Percentiles rank a stretch among this genome's conserved stretches.
These are phyloP conservation scores for Clunio marinus DNA, from an alignment of 2,888 invertebrate genomes.

Conservation along the genomic window DNA sequence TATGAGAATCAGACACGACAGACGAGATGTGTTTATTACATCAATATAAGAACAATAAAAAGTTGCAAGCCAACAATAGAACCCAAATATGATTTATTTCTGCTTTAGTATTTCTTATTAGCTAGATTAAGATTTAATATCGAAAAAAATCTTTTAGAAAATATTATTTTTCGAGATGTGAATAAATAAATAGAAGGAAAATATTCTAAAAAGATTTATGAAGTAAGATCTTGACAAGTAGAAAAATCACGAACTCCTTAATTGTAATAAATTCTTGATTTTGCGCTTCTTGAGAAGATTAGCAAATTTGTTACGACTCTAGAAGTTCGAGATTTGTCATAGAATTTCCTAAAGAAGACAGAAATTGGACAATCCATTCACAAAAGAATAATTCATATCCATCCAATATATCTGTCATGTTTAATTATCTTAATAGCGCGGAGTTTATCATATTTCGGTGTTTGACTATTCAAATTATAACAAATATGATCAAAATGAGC, in stretches of 20 bases:
- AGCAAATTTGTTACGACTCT: background rate
- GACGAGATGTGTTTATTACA: background rate
- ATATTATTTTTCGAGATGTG: background rate
- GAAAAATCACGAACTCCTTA: background rate
- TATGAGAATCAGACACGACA: too few species aligned
- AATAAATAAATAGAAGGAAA: background rate
- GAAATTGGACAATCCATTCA: background rate
- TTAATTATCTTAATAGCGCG: slow-evolving; percentile 32
- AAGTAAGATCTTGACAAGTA: background rate
- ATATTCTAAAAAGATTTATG: background rate
- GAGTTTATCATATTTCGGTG: slow-evolving; percentile 34
- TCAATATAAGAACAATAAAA: slow-evolving; percentile 12
- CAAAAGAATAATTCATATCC: background rate
- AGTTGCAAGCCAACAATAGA: background rate
- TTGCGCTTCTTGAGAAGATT: slow-evolving; percentile 3
- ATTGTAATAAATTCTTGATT: background rate
- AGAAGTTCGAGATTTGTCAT: background rate
- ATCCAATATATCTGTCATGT: slow-evolving; percentile 33
- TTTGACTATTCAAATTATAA: slow-evolving; percentile 34
- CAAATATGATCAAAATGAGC: slow-evolving; percentile 21
- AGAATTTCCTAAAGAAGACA: background rate
- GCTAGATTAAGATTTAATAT: background rate
- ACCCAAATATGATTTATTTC: background rate
- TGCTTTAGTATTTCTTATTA: background rate
- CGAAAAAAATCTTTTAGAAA: background rate